Evolutionary conservation across 2,888 invertebrate genomes (phyloP).

Genomic region (Globia sparganii): DNA sequence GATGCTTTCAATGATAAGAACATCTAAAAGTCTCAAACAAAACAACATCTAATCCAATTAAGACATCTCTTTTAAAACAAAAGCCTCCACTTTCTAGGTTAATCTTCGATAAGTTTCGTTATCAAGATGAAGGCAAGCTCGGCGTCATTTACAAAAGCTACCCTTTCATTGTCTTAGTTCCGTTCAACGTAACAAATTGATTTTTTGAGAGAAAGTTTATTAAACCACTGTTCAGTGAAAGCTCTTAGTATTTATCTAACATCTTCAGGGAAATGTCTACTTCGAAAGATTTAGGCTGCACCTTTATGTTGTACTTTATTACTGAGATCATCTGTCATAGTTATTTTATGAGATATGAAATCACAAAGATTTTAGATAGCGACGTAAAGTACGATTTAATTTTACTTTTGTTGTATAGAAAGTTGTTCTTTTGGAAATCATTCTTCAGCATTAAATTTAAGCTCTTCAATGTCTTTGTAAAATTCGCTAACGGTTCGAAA

Average conservation of each 20-base stretch:
- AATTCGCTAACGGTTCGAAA: constrained; percentile 11
- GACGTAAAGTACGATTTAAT: constrained; percentile 8
- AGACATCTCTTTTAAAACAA: constrained; percentile 77
- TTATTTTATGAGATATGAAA: constrained; percentile 29
- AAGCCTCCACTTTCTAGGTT: constrained; percentile 78
- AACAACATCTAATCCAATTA: constrained; percentile 68
- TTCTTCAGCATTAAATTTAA: constrained; percentile 18
- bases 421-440: constrained; percentile 12
- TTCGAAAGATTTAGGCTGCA: constrained; percentile 16
- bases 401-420: constrained; percentile 26
- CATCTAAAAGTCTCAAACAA: constrained; percentile 50
- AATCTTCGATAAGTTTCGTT: constrained; percentile 77
- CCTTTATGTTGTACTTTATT: constrained; percentile 29
- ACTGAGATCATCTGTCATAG: constrained; percentile 35
- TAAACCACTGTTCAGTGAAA: constrained; percentile 74
- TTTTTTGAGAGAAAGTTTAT: constrained; percentile 82
- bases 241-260: constrained; percentile 64
- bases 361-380: constrained; percentile 43
- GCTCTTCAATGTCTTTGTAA: not conserved
- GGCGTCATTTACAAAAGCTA: constrained; percentile 73
- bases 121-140: constrained; percentile 76
- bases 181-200: constrained; percentile 78
- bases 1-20: constrained; percentile 16
- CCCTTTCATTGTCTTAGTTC: constrained; percentile 76
- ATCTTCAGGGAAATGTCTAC: constrained; percentile 44